Conservation (phyloP, 2,113 vertebrate genomes). For the Illadopsis cleaveri region DNA sequence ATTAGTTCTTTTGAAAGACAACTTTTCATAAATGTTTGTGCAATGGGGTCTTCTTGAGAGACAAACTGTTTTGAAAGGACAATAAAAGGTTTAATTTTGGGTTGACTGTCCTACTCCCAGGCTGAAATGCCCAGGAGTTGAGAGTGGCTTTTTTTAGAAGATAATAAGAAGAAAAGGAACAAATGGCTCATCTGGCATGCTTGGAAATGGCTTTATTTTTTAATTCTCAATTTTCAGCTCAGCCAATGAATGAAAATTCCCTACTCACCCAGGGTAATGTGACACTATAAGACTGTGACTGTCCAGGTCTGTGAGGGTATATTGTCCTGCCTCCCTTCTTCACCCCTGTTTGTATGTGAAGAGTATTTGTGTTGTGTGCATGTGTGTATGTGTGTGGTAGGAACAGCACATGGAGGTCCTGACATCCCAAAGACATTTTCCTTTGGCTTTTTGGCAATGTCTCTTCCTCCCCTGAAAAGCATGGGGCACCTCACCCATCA, state of each 20-base stretch:
- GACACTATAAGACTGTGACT: not conserved
- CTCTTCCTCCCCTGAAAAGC: not conserved
- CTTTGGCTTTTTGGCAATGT: not conserved
- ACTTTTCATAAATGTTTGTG: not conserved
- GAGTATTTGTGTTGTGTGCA: not conserved
- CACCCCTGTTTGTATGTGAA: not conserved
- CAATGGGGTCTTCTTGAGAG: not conserved
- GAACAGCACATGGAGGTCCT: not conserved
- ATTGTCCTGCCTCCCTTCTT: not conserved
- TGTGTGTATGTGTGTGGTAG: not conserved
- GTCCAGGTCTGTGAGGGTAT: not conserved
- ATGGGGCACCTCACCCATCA: not conserved
- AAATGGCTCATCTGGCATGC: not conserved
- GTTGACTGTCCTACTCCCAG: not conserved
- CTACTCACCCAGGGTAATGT: not conserved
- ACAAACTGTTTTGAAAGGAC: not conserved
- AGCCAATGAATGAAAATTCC: not conserved
- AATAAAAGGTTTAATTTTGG: not conserved
- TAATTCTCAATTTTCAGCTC: not conserved
- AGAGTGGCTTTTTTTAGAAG: not conserved
- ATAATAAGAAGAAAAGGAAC: not conserved
- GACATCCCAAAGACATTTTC: not conserved
- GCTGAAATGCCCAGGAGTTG: not conserved
- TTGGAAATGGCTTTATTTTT: not conserved
- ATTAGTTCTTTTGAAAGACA: not conserved